Evolutionary conservation across 1,140 invertebrate genomes (phyloP).

Genomic region (Trichogramma pretiosum): DNA sequence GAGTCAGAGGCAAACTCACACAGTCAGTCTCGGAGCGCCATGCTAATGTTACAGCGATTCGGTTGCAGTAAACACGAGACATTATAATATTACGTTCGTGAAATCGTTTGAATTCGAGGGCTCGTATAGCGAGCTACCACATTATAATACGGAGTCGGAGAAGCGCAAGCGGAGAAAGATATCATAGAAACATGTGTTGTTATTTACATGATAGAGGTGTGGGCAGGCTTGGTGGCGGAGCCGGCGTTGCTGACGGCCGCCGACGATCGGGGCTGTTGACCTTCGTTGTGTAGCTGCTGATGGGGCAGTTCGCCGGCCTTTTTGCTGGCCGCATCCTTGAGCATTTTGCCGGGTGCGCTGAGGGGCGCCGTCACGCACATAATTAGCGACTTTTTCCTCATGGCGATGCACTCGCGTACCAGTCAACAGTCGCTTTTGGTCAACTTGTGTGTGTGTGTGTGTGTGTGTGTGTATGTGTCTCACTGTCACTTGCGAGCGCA

Average conservation of each 20-base stretch:
- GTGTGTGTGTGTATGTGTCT: too few relatives aligned
- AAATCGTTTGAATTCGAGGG: neutral
- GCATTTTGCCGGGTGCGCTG: conserved; percentile 38
- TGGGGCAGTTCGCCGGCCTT: conserved; percentile 24
- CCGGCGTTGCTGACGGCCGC: neutral
- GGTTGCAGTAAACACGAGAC: too few relatives aligned
- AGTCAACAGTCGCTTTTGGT: too few relatives aligned
- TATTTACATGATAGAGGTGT: conserved; percentile 46
- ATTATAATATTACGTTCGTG: too few relatives aligned
- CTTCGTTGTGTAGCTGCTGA: conserved; percentile 23
- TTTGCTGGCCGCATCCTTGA: conserved; percentile 36
- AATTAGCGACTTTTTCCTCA: conserved; percentile 14
- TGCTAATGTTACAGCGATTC: neutral
- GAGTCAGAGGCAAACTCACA: neutral
- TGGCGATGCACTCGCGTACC: too few relatives aligned
- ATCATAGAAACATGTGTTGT: neutral
- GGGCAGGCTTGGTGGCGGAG: conserved; percentile 29
- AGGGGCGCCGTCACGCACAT: conserved; percentile 41
- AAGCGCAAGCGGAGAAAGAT: too few relatives aligned
- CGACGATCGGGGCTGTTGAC: neutral
- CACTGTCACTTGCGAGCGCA: too few relatives aligned
- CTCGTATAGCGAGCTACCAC: neutral
- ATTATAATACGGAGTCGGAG: too few relatives aligned
- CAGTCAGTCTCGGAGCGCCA: too few relatives aligned
- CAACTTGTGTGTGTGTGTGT: too few relatives aligned